phyloP scores from a whole-genome alignment of 2,113 vertebrate genomes.

The Xiphophorus hellerii region DNA sequence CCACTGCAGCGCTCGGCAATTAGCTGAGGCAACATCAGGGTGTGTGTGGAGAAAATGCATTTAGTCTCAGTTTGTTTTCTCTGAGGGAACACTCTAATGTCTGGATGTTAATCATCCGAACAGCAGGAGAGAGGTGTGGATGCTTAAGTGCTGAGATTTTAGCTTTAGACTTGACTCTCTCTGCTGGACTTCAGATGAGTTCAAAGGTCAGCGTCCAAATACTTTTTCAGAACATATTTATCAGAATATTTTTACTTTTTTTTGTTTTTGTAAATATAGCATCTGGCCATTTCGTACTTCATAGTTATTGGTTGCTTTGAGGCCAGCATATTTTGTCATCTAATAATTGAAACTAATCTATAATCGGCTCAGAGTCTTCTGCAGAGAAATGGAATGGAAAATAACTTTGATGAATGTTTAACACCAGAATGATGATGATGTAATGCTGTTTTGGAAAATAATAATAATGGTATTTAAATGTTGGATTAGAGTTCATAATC shows the following conservation, averaged over 20 bases:
- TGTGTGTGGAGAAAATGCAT: background rate
- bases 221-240: background rate
- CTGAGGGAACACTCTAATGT: background rate
- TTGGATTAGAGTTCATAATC: too few species aligned
- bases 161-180: too few species aligned
- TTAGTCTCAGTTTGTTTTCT: conserved; percentile 9
- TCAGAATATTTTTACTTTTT: background rate
- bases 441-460: too few species aligned
- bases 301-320: too few species aligned
- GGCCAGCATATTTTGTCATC: too few species aligned
- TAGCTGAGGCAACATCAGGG: background rate
- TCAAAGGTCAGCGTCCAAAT: background rate
- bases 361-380: background rate
- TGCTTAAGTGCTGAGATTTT: too few species aligned
- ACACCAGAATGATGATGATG: background rate
- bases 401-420: background rate
- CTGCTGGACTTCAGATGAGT: background rate
- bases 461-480: too few species aligned
- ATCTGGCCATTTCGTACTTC: too few species aligned
- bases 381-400: background rate
- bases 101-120: background rate
- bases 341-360: background rate
- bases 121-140: background rate
- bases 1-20: conserved; percentile 1
- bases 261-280: too few species aligned